Base-by-base conservation (phyloP, 2,888 invertebrate genomes). In the Tetanocera ferruginea region DNA sequence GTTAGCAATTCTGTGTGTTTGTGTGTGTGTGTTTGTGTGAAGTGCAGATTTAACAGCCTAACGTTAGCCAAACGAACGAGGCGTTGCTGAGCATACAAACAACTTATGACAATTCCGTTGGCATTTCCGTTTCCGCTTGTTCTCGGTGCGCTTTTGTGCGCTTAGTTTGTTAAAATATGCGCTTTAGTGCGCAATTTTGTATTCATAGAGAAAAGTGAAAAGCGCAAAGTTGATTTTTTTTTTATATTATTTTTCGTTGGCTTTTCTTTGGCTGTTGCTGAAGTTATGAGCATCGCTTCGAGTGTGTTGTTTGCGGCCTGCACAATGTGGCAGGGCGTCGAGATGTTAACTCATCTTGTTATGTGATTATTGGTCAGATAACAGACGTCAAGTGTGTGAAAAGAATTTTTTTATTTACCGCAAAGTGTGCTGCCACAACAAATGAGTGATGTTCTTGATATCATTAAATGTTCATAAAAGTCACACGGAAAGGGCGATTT, bases 181-280 rank as follows among this genome's bases (percentile, higher is more conserved):
- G 70, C 70, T 52, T 70, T 52, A 52, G 70, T 70, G 70, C 51
- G 49, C 70, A 70, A 70, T 70, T 70, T 70, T 28, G 25, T 70
- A 70, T 70, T 70, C 70, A 70, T 70, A 28, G 52, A 51, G 70
- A 70, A 70, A 70, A 70, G 70, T 70, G 70, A 70, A 70, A 70
- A 70, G 70, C 51, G 52, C 52, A 70, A 70, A 70, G 28, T 70
- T 70, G 52, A 52, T 70, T 25, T 51, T 70, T 70, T 51, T 25
- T 19, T n/a, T n/a, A n/a, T n/a, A n/a, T n/a, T n/a, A n/a, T n/a
- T n/a, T 14, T 17, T 3, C 8, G 49, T 51, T 66, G 0, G 64
- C 6, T 66, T 37, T 64, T 66, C 31, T 31, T 1, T 66, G 64
- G 19, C 4, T 8, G n/a, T 19, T 34, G 6, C 19, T 66, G 31